phyloP scores from a whole-genome alignment of 2,113 vertebrate species.

The Gymnocephalus cernua region DNA sequence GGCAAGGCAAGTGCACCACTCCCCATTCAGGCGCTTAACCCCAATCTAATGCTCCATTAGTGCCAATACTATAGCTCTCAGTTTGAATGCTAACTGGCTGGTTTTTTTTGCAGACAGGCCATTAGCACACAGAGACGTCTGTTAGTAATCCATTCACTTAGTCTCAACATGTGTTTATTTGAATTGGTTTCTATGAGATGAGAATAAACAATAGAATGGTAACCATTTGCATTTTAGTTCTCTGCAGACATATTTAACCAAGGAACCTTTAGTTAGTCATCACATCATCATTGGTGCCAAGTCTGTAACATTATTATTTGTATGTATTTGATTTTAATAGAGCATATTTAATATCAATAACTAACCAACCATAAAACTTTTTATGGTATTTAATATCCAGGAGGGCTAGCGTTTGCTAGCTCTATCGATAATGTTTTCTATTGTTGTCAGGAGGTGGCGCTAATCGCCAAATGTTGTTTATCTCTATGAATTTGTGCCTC shows the following conservation, averaged over 20 bases:
- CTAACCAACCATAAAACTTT: too few species aligned
- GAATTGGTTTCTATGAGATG: constrained; percentile 48
- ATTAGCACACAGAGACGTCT: constrained; percentile 63
- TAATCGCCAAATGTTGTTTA: too few species aligned
- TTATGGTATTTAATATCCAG: too few species aligned
- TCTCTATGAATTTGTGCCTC: too few species aligned
- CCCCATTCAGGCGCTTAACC: constrained; percentile 82
- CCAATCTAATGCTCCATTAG: constrained; percentile 84
- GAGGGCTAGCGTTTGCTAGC: too few species aligned
- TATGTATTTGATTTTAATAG: too few species aligned
- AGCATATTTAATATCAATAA: too few species aligned
- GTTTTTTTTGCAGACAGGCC: constrained; percentile 37
- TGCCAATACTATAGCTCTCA: constrained; percentile 68
- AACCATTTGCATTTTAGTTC: constrained; percentile 27
- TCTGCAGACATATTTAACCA: constrained; percentile 15
- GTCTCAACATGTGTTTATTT: constrained; percentile 63
- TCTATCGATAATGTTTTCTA: too few species aligned
- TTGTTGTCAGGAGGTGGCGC: too few species aligned
- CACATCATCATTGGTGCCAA: too few species aligned
- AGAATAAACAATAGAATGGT: constrained; percentile 44
- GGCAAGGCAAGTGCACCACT: constrained; percentile 73
- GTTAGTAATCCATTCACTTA: constrained; percentile 61
- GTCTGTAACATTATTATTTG: too few species aligned
- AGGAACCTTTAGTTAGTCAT: too few species aligned
- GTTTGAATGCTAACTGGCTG: constrained; percentile 69